Conservation (phyloP, 2,797 vertebrate genomes). For the Tragelaphus oryx region DNA sequence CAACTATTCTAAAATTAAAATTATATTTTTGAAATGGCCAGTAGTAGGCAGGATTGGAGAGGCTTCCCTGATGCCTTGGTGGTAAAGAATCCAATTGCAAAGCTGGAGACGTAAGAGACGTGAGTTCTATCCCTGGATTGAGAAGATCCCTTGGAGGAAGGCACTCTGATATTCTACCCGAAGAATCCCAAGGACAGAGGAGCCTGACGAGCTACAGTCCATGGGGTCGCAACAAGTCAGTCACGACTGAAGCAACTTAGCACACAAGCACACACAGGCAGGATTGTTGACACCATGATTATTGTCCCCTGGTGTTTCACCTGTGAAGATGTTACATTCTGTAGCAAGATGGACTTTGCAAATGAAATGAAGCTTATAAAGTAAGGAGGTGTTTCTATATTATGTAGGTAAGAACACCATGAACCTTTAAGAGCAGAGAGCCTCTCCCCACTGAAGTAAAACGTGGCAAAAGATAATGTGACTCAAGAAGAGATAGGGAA, state of each 20-base stretch:
- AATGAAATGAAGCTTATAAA: not conserved
- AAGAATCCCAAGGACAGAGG: not conserved
- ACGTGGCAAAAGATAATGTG: not conserved
- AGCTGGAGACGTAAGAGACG: not conserved
- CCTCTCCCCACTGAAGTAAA: not conserved
- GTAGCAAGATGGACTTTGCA: not conserved
- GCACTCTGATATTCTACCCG: not conserved
- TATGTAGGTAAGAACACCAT: not conserved
- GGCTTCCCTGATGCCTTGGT: not conserved
- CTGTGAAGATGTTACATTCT: not conserved
- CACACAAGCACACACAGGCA: not conserved
- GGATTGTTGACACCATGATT: not conserved
- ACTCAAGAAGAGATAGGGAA: not conserved
- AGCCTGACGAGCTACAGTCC: not conserved
- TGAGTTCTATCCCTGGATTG: rapidly evolving
- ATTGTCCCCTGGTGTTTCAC: not conserved
- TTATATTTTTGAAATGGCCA: not conserved
- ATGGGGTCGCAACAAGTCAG: not conserved
- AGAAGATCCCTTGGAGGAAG: not conserved
- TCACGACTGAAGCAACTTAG: not conserved
- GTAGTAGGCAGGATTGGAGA: not conserved
- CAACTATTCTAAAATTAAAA: not conserved
- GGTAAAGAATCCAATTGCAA: not conserved
- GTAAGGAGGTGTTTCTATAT: not conserved
- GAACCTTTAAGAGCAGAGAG: not conserved